Conservation (phyloP, 2,888 invertebrate species). For the Sesia bembeciformis region DNA sequence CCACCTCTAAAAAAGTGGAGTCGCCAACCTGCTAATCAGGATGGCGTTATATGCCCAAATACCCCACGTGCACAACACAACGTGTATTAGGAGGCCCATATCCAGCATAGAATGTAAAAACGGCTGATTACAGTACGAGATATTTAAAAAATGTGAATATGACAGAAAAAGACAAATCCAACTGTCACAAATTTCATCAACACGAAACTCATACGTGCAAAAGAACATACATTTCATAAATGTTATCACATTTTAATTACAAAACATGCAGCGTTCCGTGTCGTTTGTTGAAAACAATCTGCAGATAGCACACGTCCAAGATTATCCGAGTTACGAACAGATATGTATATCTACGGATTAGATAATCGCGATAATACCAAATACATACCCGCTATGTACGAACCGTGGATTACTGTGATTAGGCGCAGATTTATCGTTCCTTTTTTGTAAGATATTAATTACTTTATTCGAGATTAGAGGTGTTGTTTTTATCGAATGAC, state of each 20-base stretch:
- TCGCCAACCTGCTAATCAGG: no score
- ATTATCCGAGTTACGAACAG: conserved; percentile 32
- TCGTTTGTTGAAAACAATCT: neutral
- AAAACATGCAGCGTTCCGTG: neutral
- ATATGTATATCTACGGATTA: conserved; percentile 10
- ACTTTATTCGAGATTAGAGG: neutral
- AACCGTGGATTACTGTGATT: neutral
- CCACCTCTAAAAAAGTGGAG: no score
- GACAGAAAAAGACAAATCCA: no score
- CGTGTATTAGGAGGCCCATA: no score
- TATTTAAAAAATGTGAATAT: no score
- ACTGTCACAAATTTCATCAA: no score
- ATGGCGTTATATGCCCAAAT: no score
- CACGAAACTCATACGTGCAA: neutral
- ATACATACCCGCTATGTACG: neutral
- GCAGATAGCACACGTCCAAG: conserved; percentile 23
- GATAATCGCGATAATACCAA: neutral
- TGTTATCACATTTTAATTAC: neutral
- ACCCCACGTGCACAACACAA: no score
- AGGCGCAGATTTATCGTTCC: neutral
- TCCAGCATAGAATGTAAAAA: no score
- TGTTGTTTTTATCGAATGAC: neutral
- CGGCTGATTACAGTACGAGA: no score
- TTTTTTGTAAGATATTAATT: neutral
- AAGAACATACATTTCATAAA: neutral